Base-by-base conservation (phyloP, 1,140 invertebrate genomes). In the Psilanteris sp. region DNA sequence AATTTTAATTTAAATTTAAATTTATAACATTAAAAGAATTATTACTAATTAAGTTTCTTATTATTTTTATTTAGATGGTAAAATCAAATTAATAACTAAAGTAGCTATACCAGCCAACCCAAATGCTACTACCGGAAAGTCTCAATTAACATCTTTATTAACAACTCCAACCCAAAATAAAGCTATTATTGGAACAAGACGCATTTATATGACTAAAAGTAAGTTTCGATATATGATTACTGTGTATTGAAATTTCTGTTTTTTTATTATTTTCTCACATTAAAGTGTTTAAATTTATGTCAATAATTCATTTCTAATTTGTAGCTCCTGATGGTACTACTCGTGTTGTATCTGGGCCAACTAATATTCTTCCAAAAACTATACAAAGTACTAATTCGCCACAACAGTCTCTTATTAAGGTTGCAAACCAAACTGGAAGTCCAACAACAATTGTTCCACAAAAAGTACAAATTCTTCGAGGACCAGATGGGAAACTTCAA, bases 401-500 rank as follows among this genome's bases (percentile, higher is more conserved):
- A 7, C 83, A 86, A n/a, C 87, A 89, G 29, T 88, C 86, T 1
- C 18, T 90, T 0, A 88, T 89, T 5, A 90, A 89, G 81, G 78
- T 86, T 3, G 20, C 83, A 4, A 78, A 75, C 5, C 78, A 79
- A 59, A 24, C 73, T 27, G 66, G 70, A 37, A 76, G 71, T 15
- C 57, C 71, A 44, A 75, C 70, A 29, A 73, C 82, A 46, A 70
- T 84, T 15, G 70, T 84, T 15, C 92, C 91, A 46, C 94, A 96
- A 82, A 94, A 95, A 83, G 94, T 98, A 16, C 96, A 97, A 89
- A 96, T 98, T 55, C 93, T 97, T 71, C 93, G 95, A 78, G 92
- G 93, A 0, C 93, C 95, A 0, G 96, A 97, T 86, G 96, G 96
- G 9, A 96, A 97, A 87, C 89, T 98, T 0, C 96, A 96, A 84